Evolutionary conservation across 2,113 vertebrate species (phyloP), one percentile per base, ranked within the genome.

Genomic region (Fregetta grallaria): DNA sequence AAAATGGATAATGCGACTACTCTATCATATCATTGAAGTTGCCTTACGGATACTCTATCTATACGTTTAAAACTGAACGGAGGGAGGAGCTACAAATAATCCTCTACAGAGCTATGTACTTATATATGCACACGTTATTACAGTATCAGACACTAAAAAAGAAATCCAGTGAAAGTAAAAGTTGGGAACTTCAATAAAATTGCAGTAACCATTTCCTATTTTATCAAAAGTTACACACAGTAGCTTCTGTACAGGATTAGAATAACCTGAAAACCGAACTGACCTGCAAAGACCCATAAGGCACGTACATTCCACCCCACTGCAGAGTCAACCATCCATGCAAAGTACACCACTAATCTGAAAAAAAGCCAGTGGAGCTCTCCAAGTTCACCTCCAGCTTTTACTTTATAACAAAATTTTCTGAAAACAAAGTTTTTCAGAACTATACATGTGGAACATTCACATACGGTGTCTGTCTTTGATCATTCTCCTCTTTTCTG

Each of bases 271-370:
- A 90, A 56, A 50, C 9, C 56, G 21, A 55, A 55, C 23, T 25
- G 40, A 32, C 32, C 8, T 67, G 30, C 29, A 36, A n/a, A 79
- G 34, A 67, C 38, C 45, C 45, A 32, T 19, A 29, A 38, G 53
- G 32, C 38, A 52, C 12, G 11, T 15, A 68, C 1, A 9, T 42
- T 66, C 44, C 0, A 0, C 59, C 5, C 9, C 29, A 68, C 0
- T 40, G 34, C 38, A 32, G 49, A 73, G 45, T 62, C 66, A 58
- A 44, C 42, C 23, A 58, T 27, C 65, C 44, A 58, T 27, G 36
- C 52, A 65, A 72, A 72, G 21, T 29, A 78, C 23, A 56, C 15
- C 36, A 29, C 8, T 81, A 19, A 47, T 23, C 13, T 23, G 53
- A 66, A 61, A 47, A 83, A 55, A 55, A 42, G 17, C 8, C 32